Evolutionary conservation across 2,797 vertebrate species (phyloP).

Genomic region (Sphaeramia orbicularis): DNA sequence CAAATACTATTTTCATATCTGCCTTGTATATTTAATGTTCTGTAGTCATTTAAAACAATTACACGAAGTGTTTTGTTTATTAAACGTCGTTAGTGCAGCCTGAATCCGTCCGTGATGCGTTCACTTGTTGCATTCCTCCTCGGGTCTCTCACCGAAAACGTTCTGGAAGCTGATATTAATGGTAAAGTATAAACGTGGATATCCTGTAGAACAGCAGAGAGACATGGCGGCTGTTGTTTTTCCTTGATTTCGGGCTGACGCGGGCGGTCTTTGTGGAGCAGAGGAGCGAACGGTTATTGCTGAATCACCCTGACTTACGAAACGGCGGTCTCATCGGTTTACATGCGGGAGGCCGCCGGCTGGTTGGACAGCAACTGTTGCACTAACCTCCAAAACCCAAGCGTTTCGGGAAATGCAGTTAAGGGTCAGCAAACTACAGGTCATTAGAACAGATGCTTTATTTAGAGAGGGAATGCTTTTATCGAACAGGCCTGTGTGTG

Average conservation of each 20-base stretch:
- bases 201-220: slow-evolving; percentile 10
- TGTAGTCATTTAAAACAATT: accelerated
- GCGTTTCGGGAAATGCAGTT: slow-evolving; percentile 74
- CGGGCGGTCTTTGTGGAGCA: slow-evolving; percentile 38
- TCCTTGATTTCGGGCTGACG: slow-evolving; percentile 26
- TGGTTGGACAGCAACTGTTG: slow-evolving; percentile 54
- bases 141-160: slow-evolving; percentile 3
- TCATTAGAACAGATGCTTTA: slow-evolving; percentile 4
- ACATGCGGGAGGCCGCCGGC: slow-evolving; percentile 57
- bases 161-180: slow-evolving; percentile 44
- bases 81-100: slow-evolving; percentile 5
- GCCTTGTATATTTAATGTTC: not conserved
- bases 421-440: slow-evolving; percentile 12
- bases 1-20: not conserved
- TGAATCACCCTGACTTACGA: slow-evolving; percentile 89
- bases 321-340: slow-evolving; percentile 71
- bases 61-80: not conserved
- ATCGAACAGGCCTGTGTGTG: not conserved
- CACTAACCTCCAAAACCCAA: slow-evolving; percentile 66
- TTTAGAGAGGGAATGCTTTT: not conserved
- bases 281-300: slow-evolving; percentile 76
- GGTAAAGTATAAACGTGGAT: slow-evolving; percentile 28
- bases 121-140: slow-evolving; percentile 73
- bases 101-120: slow-evolving; percentile 52
- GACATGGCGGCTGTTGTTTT: slow-evolving; percentile 31